Evolutionary conservation across 2,888 invertebrate species (phyloP).

Genomic region (Tiphia femorata): DNA sequence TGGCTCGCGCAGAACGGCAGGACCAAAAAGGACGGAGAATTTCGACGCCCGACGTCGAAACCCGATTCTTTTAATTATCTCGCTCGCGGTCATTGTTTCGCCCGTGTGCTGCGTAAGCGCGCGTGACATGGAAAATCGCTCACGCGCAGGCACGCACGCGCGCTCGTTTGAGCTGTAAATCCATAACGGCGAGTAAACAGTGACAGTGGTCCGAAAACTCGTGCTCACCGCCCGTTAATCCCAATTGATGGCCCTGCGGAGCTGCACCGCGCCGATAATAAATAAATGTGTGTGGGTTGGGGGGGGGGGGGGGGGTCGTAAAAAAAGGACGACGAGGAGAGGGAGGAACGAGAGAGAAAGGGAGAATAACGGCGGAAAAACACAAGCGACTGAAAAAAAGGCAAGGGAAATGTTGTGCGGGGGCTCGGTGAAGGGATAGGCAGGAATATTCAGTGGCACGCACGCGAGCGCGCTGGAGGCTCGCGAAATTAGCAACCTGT

Average conservation of each 20-base stretch:
- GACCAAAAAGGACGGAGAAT: too few species aligned
- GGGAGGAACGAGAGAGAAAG: background rate
- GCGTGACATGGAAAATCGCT: too few species aligned
- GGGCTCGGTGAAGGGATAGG: background rate
- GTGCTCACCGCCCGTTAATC: slow-evolving; percentile 36
- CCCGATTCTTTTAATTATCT: too few species aligned
- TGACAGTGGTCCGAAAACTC: slow-evolving; percentile 41
- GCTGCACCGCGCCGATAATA: slow-evolving; percentile 33
- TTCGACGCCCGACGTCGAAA: too few species aligned
- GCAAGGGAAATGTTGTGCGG: background rate
- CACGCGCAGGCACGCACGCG: background rate
- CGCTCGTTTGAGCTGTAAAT: too few species aligned
- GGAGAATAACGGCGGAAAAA: background rate
- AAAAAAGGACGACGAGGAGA: background rate
- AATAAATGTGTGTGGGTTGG: slow-evolving; percentile 9
- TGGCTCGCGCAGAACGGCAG: too few species aligned
- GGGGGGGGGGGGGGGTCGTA: background rate
- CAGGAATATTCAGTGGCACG: background rate
- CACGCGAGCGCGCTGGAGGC: too few species aligned
- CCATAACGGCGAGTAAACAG: slow-evolving; percentile 22
- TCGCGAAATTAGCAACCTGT: slow-evolving; percentile 33
- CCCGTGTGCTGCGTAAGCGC: too few species aligned
- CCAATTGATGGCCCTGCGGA: slow-evolving; percentile 37
- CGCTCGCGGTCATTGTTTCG: slow-evolving; percentile 2
- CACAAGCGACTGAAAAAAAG: background rate